phyloP scores from a whole-genome alignment of 2,113 vertebrate species.

The Callaeas wilsoni region DNA sequence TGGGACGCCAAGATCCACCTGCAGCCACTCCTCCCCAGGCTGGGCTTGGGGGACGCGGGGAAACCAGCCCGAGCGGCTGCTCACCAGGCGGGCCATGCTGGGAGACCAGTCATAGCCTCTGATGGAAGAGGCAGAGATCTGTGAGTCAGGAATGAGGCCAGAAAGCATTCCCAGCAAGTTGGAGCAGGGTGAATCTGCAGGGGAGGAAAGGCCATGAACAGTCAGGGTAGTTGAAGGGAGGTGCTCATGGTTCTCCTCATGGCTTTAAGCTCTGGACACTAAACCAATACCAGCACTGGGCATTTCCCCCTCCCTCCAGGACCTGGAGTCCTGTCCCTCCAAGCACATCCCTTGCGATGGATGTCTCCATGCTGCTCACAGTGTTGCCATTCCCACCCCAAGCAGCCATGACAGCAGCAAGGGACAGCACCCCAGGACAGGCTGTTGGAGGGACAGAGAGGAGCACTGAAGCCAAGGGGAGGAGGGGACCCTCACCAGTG shows the following conservation, averaged over 20 bases:
- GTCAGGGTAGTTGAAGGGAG: background rate
- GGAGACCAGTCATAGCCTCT: constrained; percentile 91
- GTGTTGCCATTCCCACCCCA: background rate
- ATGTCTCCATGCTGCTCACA: background rate
- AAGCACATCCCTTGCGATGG: fast-evolving
- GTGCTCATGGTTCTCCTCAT: fast-evolving
- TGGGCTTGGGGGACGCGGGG: constrained; percentile 85
- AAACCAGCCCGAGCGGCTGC: constrained; percentile 95
- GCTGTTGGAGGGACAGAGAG: background rate
- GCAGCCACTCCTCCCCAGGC: constrained; percentile 93
- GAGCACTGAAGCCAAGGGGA: background rate
- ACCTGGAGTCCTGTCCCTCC: background rate
- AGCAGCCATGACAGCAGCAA: background rate
- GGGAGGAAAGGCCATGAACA: background rate
- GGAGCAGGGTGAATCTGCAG: constrained; percentile 92
- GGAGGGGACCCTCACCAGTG: constrained; percentile 76
- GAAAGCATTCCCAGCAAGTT: constrained; percentile 95
- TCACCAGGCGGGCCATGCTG: constrained; percentile 88
- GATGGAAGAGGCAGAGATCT: constrained; percentile 92
- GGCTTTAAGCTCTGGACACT: background rate
- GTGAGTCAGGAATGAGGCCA: constrained; percentile 87
- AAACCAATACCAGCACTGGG: background rate
- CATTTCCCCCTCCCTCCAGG: background rate
- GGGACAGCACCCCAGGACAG: background rate
- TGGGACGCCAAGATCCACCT: constrained; percentile 85